Percentiles rank a stretch among this genome's conserved stretches.
Evolutionary conservation across 2,113 vertebrate species (phyloP).

Genomic region (Podarcis cretensis): DNA sequence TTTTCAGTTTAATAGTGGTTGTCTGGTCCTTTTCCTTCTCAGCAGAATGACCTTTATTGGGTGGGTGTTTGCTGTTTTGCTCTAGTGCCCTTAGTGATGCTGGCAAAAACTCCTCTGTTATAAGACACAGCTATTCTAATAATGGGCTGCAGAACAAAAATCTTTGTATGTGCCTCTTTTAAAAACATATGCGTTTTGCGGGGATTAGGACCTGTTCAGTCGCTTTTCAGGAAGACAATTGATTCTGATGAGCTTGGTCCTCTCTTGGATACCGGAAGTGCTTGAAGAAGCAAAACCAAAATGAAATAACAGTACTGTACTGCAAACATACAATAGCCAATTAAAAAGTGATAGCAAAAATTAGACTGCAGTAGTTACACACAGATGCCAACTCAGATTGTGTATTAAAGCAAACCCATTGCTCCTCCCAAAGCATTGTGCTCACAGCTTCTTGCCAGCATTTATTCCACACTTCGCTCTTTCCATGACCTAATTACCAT

Average conservation of each 20-base stretch:
- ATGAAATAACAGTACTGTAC: background rate
- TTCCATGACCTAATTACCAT: constrained; percentile 8
- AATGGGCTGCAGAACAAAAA: background rate
- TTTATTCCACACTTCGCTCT: constrained; percentile 16
- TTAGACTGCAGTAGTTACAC: background rate
- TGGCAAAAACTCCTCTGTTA: background rate
- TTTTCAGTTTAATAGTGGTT: background rate
- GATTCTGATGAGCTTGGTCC: background rate
- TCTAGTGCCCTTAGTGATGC: background rate
- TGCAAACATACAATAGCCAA: background rate
- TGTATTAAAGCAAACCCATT: background rate
- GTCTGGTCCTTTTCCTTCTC: background rate
- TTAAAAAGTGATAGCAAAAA: constrained; percentile 7
- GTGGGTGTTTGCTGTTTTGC: background rate
- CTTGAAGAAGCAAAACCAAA: background rate
- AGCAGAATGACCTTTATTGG: background rate
- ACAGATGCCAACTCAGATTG: background rate
- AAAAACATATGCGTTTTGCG: background rate
- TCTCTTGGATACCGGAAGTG: background rate
- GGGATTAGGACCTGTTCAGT: background rate
- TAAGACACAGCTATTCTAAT: background rate
- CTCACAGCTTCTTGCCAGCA: background rate
- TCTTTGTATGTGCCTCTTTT: background rate
- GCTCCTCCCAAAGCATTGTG: background rate
- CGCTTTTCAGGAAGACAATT: background rate